Base-by-base conservation (phyloP, 2,888 invertebrate genomes). In the Autographa pulchrina region DNA sequence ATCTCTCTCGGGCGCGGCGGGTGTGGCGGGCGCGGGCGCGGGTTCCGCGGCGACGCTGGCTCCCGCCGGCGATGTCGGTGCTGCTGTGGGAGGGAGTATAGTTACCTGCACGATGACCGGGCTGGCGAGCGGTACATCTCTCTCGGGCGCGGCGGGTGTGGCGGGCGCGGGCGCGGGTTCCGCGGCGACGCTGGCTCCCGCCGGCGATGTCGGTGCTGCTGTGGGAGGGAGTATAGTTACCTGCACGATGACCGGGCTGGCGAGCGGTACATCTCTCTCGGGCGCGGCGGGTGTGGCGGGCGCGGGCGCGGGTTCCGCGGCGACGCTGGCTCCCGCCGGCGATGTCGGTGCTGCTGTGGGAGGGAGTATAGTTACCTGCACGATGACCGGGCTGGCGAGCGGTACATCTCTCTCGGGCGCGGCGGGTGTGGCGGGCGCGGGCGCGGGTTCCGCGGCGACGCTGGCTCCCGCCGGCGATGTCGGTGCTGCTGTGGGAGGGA, bases 401-500 rank as follows among this genome's bases (percentile, higher is more conserved):
- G 77, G 66, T 20, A 73, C 65, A 0, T 73, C 62, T 18, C 56
- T n/a, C 68, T 72, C 62, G 18, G 20, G 25, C 6, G 52, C 66
- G 13, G 62, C 48, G 5, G 72, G 54, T 8, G 67, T 14, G 67
- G 59, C 6, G 52, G 54, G 35, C 38, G 52, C 18, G 5, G 25
- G 72, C n/a, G 32, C 1, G 16, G 32, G n/a, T 5, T 60, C 58
- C 16, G 70, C 2, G 32, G 54, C 0, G 41, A 20, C n/a, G 1
- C 52, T 4, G 14, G 75, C 61, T 8, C 80, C 64, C 20, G 76
- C 62, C 41, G 73, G 72, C 32, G 74, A 31, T n/a, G 71, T 65
- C 62, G 81, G 68, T 1, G 84, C 65, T 25, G 82, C 48, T 16
- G 78, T n/a, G n/a, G n/a, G n/a, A n/a, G n/a, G n/a, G n/a, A n/a